phyloP scores from a whole-genome alignment of 2,888 invertebrate species.

The Linnaemya tessellans region DNA sequence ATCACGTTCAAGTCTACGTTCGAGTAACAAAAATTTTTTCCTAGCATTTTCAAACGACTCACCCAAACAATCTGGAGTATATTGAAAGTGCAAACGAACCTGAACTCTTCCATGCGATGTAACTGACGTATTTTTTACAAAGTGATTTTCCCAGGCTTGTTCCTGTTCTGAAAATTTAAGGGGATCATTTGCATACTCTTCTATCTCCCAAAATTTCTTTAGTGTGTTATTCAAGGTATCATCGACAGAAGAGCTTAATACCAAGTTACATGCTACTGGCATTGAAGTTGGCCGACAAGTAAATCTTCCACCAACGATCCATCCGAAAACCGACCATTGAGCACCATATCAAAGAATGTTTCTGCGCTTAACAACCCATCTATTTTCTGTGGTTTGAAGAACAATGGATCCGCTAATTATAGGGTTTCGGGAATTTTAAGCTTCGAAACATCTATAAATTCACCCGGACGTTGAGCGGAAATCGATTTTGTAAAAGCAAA shows the following conservation, averaged over 20 bases:
- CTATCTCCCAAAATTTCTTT: conserved; percentile 48
- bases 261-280: background rate
- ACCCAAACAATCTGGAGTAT: background rate
- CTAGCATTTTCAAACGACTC: conserved; percentile 19
- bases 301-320: background rate
- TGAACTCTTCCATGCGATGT: background rate
- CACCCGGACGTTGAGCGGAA: too few species aligned
- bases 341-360: too few species aligned
- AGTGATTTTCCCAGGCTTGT: conserved; percentile 36
- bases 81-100: conserved; percentile 40
- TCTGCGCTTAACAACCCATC: too few species aligned
- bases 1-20: too few species aligned
- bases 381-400: too few species aligned
- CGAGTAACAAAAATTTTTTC: conserved; percentile 41
- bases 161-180: conserved; percentile 21
- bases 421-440: too few species aligned
- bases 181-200: conserved; percentile 14
- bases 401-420: too few species aligned
- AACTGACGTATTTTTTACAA: conserved; percentile 7
- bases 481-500: too few species aligned
- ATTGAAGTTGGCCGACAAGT: background rate
- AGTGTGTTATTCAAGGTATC: too few species aligned
- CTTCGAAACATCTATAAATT: too few species aligned
- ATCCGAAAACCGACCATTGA: too few species aligned
- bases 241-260: background rate